Conservation (phyloP, 2,888 invertebrate genomes). For the Melieria picta region DNA sequence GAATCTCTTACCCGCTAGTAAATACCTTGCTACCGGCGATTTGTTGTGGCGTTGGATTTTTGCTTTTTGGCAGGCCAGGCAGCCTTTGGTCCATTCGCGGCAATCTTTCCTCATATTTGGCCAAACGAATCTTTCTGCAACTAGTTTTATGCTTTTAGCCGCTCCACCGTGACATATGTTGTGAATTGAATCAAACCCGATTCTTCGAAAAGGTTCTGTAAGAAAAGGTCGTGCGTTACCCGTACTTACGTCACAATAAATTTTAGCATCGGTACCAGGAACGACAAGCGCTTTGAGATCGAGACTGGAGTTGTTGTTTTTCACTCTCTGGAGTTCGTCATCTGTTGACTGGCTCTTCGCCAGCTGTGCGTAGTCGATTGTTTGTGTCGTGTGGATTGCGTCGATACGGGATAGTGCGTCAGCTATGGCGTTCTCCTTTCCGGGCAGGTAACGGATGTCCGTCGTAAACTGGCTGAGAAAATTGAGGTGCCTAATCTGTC, state of each 20-base stretch:
- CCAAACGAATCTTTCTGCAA: slow-evolving; percentile 12
- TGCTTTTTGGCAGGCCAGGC: slow-evolving; percentile 27
- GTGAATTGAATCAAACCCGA: slow-evolving; percentile 26
- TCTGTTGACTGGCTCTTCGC: slow-evolving; percentile 11
- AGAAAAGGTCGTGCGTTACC: slow-evolving; percentile 21
- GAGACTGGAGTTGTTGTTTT: slow-evolving; percentile 1
- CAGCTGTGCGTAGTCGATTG: slow-evolving; percentile 6
- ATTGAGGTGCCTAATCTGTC: slow-evolving; percentile 13
- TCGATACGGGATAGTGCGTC: slow-evolving; percentile 29
- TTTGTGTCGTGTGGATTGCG: slow-evolving; percentile 14
- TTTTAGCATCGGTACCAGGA: slow-evolving; percentile 9
- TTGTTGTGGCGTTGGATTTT: slow-evolving; percentile 24
- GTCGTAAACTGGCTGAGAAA: slow-evolving; percentile 32
- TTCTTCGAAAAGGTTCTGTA: slow-evolving; percentile 23
- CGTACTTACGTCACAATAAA: slow-evolving; percentile 19
- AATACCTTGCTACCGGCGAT: slow-evolving; percentile 47
- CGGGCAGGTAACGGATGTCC: slow-evolving; percentile 32
- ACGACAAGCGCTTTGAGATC: slow-evolving; percentile 21
- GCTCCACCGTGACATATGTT: slow-evolving; percentile 17
- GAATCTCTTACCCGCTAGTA: slow-evolving; percentile 42
- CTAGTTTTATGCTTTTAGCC: neutral
- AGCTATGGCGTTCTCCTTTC: slow-evolving; percentile 26
- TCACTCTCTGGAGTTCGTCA: neutral
- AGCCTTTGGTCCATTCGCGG: slow-evolving; percentile 16
- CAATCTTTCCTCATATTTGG: slow-evolving; percentile 18